Evolutionary conservation across 1,140 invertebrate species (phyloP).

Genomic region (Danaus plexippus): DNA sequence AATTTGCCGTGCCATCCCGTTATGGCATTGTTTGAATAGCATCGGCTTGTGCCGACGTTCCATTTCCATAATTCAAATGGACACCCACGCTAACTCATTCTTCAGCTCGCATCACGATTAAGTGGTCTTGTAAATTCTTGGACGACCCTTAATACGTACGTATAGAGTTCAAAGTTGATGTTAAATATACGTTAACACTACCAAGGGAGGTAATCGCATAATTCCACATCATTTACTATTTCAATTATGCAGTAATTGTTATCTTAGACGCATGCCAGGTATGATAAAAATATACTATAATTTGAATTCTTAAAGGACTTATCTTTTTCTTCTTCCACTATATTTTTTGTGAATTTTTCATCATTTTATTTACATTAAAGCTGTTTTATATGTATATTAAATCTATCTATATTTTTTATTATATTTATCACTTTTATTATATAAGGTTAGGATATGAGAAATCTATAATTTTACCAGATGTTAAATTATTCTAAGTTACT

Average conservation of each 20-base stretch:
- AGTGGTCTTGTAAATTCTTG: constrained; percentile 21
- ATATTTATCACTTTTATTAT: no score
- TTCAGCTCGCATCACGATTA: constrained; percentile 38
- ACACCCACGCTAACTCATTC: constrained; percentile 57
- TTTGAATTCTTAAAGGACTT: no score
- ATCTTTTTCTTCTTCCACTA: no score
- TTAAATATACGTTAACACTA: constrained; percentile 11
- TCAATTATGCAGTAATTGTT: background rate
- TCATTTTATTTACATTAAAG: no score
- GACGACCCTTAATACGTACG: constrained; percentile 26
- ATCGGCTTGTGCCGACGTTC: constrained; percentile 48
- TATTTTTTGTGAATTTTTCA: no score
- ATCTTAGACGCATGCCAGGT: constrained; percentile 23
- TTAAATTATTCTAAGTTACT: no score
- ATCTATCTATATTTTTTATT: no score
- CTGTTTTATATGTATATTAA: no score
- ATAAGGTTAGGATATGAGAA: no score
- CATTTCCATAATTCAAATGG: constrained; percentile 63
- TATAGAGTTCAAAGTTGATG: constrained; percentile 28
- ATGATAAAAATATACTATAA: background rate
- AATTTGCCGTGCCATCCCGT: constrained; percentile 42
- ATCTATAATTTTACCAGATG: no score
- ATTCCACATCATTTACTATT: constrained; percentile 17
- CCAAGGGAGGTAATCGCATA: constrained; percentile 44
- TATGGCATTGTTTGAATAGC: constrained; percentile 60